Evolutionary conservation across 2,797 vertebrate species (phyloP).

Genomic region (Pseudomugil gertrudae): DNA sequence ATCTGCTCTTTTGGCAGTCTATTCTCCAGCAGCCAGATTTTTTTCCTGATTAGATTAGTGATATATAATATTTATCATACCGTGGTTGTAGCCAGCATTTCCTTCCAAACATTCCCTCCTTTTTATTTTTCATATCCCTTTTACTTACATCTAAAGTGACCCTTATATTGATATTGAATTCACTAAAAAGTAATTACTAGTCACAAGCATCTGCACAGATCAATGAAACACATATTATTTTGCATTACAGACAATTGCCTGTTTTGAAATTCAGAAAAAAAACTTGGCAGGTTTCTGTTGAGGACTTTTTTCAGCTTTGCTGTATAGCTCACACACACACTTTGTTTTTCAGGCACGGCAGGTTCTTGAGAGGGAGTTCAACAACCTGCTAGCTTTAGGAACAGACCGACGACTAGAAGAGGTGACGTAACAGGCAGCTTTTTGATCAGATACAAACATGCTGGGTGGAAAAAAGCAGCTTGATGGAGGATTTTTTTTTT

Average conservation of each 20-base stretch:
- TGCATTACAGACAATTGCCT: slow-evolving; percentile 1
- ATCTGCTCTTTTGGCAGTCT: background rate
- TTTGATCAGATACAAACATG: slow-evolving; percentile 25
- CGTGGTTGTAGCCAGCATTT: background rate
- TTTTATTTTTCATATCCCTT: slow-evolving; percentile 29
- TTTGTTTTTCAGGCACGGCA: slow-evolving; percentile 89
- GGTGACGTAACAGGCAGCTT: slow-evolving; percentile 76
- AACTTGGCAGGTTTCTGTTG: too few relatives aligned
- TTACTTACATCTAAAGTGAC: slow-evolving; percentile 17
- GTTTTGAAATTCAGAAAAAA: slow-evolving; percentile 3
- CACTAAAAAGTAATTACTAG: slow-evolving; percentile 18
- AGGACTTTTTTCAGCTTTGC: slow-evolving; percentile 1
- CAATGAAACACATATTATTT: slow-evolving; percentile 10
- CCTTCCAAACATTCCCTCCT: slow-evolving; percentile 12
- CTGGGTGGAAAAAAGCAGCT: slow-evolving; percentile 10
- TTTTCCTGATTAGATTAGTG: slow-evolving; percentile 20
- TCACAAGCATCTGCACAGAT: slow-evolving; percentile 7
- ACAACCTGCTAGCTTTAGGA: slow-evolving; percentile 92
- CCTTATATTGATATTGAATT: slow-evolving; percentile 16
- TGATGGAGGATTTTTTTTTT: slow-evolving; percentile 17
- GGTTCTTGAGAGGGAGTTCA: slow-evolving; percentile 96
- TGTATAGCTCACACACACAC: slow-evolving; percentile 15
- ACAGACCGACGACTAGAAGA: slow-evolving; percentile 93
- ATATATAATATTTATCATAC: slow-evolving; percentile 33
- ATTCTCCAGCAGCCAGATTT: background rate